Evolutionary conservation across 2,113 vertebrate species (phyloP).

Genomic region (Oryzias melastigma): DNA sequence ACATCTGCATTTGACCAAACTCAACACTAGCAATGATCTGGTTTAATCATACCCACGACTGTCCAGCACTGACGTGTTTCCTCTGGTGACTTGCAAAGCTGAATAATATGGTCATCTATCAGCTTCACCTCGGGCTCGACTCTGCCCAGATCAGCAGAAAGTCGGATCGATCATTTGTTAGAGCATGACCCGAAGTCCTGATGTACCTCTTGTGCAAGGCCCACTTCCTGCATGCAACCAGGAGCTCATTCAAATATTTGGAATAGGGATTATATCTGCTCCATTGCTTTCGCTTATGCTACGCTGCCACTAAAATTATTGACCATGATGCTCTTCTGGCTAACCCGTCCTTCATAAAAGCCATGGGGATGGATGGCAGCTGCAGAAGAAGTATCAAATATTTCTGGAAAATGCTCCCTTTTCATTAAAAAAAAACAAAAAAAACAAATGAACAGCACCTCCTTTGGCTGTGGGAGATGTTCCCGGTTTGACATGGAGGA

Average conservation of each 20-base stretch:
- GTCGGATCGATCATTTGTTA: conserved; percentile 44
- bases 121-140: conserved; percentile 31
- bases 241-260: conserved; percentile 44
- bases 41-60: conserved; percentile 26
- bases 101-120: conserved; percentile 36
- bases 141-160: conserved; percentile 40
- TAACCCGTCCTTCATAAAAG: conserved; percentile 35
- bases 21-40: conserved; percentile 16
- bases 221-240: conserved; percentile 56
- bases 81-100: conserved; percentile 45
- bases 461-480: conserved; percentile 22
- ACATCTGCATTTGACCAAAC: conserved; percentile 8
- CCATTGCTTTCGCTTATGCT: conserved; percentile 56
- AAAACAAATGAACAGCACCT: conserved; percentile 7
- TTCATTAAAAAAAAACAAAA: conserved; percentile 1
- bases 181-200: conserved; percentile 59
- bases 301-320: conserved; percentile 52
- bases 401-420: background rate
- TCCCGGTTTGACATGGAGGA: conserved; percentile 11
- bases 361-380: conserved; percentile 33
- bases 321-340: conserved; percentile 37
- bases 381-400: conserved; percentile 19
- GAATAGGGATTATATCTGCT: conserved; percentile 42
- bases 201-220: conserved; percentile 41
- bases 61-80: conserved; percentile 36